Base-by-base conservation (phyloP, 2,797 vertebrate genomes). In the Brachyrhaphis roseni region DNA sequence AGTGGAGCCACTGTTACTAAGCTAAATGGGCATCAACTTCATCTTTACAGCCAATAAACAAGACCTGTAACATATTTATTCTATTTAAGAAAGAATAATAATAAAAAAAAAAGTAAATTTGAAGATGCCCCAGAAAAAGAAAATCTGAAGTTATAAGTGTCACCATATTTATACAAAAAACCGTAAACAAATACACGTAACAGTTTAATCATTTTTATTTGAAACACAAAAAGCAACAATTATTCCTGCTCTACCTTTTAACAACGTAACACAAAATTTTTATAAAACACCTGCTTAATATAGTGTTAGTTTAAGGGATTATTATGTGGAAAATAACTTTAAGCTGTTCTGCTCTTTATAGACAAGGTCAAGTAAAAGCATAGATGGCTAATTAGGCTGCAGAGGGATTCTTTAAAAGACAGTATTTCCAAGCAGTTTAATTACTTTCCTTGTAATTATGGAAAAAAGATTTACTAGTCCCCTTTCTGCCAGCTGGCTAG, bases 1-100 rank as follows among this genome's bases (percentile, higher is more conserved):
- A 78, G 82, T 90, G 92, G 92, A 94, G 93, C 93, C 93, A 93
- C 91, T 89, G 93, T 84, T 93, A 92, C 93, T 93, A 90, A 95
- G 94, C 79, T 76, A 87, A 94, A 92, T 72, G 51, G 88, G 92
- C 89, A 94, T 92, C 92, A 94, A 94, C 90, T 80, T 86, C 68
- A 86, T 85, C 74, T 94, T 95, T 94, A 93, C 77, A 71, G 89
- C 86, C 91, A 91, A 92, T 95, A 95, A 96, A 95, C 86, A 89
- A 78, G 26, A 83, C 84, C 88, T 72, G 84, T 90, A 94, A 93
- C 89, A 83, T 89, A 88, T 92, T 93, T 90, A 93, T 88, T 87
- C 80, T 86, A 91, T 87, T 93, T 84, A 87, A 75, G 83, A 79
- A 71, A 83, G 79, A 85, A 82, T 88, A 77, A 49, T 78, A 47